These are phyloP conservation scores for Drosophila mayaguana DNA, from an alignment of 2,888 invertebrate genomes.

Conservation along the genomic window DNA sequence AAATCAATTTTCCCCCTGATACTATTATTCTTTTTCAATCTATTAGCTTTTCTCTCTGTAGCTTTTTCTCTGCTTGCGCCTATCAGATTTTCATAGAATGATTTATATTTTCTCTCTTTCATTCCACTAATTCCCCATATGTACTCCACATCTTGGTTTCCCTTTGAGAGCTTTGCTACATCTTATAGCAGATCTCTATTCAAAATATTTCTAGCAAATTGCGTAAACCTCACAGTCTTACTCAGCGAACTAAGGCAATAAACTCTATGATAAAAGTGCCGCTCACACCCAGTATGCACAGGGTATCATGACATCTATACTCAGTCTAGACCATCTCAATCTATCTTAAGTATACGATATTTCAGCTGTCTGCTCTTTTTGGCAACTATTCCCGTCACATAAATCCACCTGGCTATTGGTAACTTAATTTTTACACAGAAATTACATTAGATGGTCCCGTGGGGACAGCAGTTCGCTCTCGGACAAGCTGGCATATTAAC, in stretches of 20 bases:
- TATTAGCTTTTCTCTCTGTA: neutral
- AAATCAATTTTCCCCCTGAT: neutral
- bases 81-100: too few relatives aligned
- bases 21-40: too few relatives aligned
- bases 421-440: conserved; percentile 55
- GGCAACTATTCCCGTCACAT: conserved; percentile 25
- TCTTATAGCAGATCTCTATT: too few relatives aligned
- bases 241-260: too few relatives aligned
- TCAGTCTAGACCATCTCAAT: neutral
- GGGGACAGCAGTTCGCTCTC: conserved; percentile 15
- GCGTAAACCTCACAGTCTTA: too few relatives aligned
- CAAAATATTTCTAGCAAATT: too few relatives aligned
- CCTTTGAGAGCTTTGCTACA: too few relatives aligned
- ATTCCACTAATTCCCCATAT: too few relatives aligned
- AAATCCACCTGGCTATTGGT: conserved; percentile 44
- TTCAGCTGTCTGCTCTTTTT: conserved; percentile 18
- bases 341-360: neutral
- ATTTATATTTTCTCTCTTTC: neutral
- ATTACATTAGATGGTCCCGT: conserved; percentile 53
- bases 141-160: too few relatives aligned
- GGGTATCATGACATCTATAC: neutral
- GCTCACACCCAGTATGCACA: too few relatives aligned
- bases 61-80: neutral
- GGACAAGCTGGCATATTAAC: conserved; percentile 53
- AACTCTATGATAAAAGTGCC: too few relatives aligned